phyloP scores from a whole-genome alignment of 2,113 vertebrate genomes.

The Leucoraja erinaceus region DNA sequence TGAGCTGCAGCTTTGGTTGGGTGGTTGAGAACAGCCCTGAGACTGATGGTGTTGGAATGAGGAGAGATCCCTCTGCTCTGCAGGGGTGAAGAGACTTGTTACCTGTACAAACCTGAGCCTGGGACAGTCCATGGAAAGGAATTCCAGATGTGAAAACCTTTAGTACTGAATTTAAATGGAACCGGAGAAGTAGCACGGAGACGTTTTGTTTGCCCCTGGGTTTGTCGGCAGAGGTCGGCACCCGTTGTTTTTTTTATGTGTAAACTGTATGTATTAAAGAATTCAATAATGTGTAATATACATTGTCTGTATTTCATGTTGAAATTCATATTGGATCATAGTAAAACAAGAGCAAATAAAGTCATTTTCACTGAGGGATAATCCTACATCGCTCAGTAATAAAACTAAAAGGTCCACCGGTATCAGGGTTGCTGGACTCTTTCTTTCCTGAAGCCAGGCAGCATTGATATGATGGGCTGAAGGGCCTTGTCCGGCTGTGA shows the following conservation, averaged over 20 bases:
- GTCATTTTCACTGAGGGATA: neutral
- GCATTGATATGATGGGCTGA: no score
- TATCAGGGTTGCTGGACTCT: neutral
- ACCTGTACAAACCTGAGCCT: neutral
- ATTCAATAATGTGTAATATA: conserved; percentile 27
- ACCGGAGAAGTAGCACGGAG: neutral
- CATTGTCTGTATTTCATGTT: conserved; percentile 33
- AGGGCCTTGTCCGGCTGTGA: no score
- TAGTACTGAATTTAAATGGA: neutral
- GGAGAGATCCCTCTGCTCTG: no score
- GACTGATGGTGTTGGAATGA: neutral
- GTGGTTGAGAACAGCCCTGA: neutral
- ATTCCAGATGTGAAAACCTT: neutral
- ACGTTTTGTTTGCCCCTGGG: neutral
- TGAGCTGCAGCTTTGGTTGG: neutral
- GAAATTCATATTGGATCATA: conserved; percentile 28
- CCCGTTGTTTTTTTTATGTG: conserved; percentile 13
- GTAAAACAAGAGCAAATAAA: conserved; percentile 32
- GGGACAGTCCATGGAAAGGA: neutral
- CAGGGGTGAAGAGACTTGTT: neutral
- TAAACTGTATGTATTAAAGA: conserved; percentile 35
- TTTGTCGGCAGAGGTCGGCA: neutral
- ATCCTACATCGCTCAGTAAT: conserved; percentile 10
- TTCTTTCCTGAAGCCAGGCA: neutral
- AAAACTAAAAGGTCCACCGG: neutral